Evolutionary conservation across 2,113 vertebrate species (phyloP).

Genomic region (Thryonomys swinderianus): DNA sequence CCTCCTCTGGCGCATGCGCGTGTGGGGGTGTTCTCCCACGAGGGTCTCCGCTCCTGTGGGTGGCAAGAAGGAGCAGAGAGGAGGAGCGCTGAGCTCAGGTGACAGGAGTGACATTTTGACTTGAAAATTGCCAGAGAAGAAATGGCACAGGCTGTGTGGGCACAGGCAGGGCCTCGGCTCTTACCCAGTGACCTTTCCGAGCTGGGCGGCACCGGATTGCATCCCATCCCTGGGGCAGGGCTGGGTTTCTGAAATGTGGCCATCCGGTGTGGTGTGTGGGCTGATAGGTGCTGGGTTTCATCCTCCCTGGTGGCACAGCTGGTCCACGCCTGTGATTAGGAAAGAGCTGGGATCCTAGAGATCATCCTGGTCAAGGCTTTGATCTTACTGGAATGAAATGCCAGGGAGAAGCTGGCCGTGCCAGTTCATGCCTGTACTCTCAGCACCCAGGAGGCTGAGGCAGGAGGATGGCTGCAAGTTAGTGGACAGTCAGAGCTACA

Average conservation of each 20-base stretch:
- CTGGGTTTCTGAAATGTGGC: neutral
- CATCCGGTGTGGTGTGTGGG: rapidly evolving
- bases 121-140: slow-evolving; percentile 75
- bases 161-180: neutral
- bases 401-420: neutral
- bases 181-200: slow-evolving; percentile 60
- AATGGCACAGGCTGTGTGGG: slow-evolving; percentile 69
- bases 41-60: slow-evolving; percentile 56
- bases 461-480: neutral
- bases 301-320: neutral
- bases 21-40: slow-evolving; percentile 52
- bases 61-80: slow-evolving; percentile 61
- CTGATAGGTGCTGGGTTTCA: neutral
- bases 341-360: neutral
- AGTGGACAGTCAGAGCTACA: neutral
- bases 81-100: slow-evolving; percentile 56
- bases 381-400: neutral
- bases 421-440: neutral
- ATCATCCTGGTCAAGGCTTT: neutral
- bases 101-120: slow-evolving; percentile 82
- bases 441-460: neutral
- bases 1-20: neutral
- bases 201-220: neutral
- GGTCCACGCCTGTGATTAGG: neutral
- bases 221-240: neutral